Base-by-base conservation (phyloP, 1,140 invertebrate species). In the Drosophila suzukii region DNA sequence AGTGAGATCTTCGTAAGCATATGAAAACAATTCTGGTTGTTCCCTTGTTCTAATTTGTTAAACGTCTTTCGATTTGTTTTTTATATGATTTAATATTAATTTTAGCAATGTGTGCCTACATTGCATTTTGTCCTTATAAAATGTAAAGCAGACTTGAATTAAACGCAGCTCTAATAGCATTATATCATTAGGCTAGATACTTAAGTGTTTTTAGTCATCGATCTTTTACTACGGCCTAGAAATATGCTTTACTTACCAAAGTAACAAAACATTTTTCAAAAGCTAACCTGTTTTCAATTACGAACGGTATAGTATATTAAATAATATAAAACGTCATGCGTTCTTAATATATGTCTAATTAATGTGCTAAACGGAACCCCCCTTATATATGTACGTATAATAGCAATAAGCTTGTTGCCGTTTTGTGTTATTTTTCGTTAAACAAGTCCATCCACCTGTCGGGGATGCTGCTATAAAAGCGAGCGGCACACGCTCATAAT, bases 291-390 rank as follows among this genome's bases (percentile, higher is more conserved):
- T 71, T 71, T 71, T 57, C 30, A 58, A 36, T 39, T 54, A 38
- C 12, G 44, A 27, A 43, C 20, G 11, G 5, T 27, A 32, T 63
- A 63, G 59, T 65, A 67, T 65, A 30, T 34, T 54, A 53, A 56
- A 51, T 46, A 54, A 55, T 34, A 62, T 32, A 11, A 43, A 62
- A 43, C 58, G 46, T 67, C 66, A 39, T 27, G 53, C 50, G 36
- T 41, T 49, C 50, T 44, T 58, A 68, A 66, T 54, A 66, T 65
- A 70, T 58, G 44, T 20, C 51, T 71, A 71, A 71, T 71, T 71
- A 41, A 27, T 75, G 71, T 75, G 73, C 72, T 75, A 75, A 75
- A 66, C 72, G 72, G 50, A 75, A 65, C 39, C 59, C 44, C 60
- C 44, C 10, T 10, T 39, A 43, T 41, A 58, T 61, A 34, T 63